Evolutionary conservation across 2,888 invertebrate genomes (phyloP).

Genomic region (Dysmachus trigonus): DNA sequence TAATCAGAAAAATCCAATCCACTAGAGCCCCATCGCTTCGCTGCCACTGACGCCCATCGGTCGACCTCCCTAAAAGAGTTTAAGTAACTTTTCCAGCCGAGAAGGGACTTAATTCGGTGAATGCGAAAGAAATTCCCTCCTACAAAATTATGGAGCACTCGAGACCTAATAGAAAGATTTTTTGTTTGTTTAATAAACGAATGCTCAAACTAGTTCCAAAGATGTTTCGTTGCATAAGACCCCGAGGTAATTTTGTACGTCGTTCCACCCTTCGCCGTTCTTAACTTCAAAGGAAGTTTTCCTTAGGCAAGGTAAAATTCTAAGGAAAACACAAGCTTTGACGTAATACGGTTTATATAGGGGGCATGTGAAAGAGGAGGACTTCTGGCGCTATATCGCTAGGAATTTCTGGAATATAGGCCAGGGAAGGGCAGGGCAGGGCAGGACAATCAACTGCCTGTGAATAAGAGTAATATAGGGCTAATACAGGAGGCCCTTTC

Average conservation of each 20-base stretch:
- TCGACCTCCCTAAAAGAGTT: background rate
- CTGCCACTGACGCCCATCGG: background rate
- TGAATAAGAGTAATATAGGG: background rate
- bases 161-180: background rate
- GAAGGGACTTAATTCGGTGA: background rate
- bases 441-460: background rate
- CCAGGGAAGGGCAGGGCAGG: background rate
- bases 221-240: background rate
- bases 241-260: slow-evolving; percentile 5
- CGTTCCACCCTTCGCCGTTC: background rate
- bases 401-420: background rate
- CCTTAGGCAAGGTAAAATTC: slow-evolving; percentile 12
- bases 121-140: slow-evolving; percentile 1
- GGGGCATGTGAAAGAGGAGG: background rate
- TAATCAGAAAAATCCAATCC: background rate
- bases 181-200: background rate
- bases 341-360: background rate
- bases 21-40: background rate
- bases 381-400: background rate
- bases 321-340: slow-evolving; percentile 14
- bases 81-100: background rate
- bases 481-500: background rate
- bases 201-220: background rate
- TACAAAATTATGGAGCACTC: background rate
- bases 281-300: background rate